Evolutionary conservation across 2,888 invertebrate genomes (phyloP), one percentile per base, ranked within the genome.

Genomic region (Choristoneura rosaceana): DNA sequence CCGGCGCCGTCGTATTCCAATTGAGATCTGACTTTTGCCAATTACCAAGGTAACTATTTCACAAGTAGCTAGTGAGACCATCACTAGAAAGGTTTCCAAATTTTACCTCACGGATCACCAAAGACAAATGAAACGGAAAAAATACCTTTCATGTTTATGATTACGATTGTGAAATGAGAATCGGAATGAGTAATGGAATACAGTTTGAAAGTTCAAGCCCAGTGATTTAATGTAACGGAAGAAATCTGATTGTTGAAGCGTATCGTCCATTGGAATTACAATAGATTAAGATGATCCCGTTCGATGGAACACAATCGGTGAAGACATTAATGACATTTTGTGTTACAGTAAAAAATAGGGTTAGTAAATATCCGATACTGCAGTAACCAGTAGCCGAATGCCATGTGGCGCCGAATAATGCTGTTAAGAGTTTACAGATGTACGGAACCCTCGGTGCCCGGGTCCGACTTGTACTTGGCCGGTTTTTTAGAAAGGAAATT

Each of bases 141-240:
- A 67, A 38, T 43, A 50, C 47, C 15, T 50, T 55, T 64, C n/a
- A 67, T 59, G 45, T 71, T 68, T 62, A 67, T 71, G 62, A 71
- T 60, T 64, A 60, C 41, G 7, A 73, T 63, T 50, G 33, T 45
- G 33, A 50, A 73, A 63, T 63, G 1, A 55, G 65, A 50, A 63
- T 50, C 58, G 62, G 63, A 68, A 63, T 73, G 15, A 64, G 63
- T 73, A 73, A 64, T 73, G 47, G 43, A 60, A 52, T 58, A 73
- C 73, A 73, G 68, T 69, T 73, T 68, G 17, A 41, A 59, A 69
- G 68, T 73, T 73, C 59, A 60, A 69, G 63, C 34, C 64, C 59
- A 73, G 10, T 64, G 69, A 60, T 47, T 73, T 68, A 50, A 59
- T 69, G 69, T 73, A 73, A 73, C 71, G 71, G 71, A 73, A 73